Evolutionary conservation across 2,888 invertebrate genomes (phyloP).

Genomic region (Pandemis heparana): DNA sequence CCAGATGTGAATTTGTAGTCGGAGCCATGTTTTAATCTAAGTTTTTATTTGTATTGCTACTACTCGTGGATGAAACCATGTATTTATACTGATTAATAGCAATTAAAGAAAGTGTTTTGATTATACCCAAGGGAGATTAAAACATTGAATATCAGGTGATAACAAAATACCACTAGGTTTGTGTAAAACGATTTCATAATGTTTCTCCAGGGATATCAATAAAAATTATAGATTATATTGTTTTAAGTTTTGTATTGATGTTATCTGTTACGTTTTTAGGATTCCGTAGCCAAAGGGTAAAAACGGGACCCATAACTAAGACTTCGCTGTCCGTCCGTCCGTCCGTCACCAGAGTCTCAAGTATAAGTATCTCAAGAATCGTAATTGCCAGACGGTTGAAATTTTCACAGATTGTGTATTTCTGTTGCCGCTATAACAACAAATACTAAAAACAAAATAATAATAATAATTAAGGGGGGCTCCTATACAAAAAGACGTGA

Average conservation of each 20-base stretch:
- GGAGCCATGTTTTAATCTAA: background rate
- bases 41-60: background rate
- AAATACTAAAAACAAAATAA: too few relatives aligned
- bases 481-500: too few relatives aligned
- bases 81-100: background rate
- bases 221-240: background rate
- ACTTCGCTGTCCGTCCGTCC: background rate
- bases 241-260: too few relatives aligned
- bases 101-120: background rate
- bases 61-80: background rate
- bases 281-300: too few relatives aligned
- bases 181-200: background rate
- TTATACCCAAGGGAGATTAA: background rate
- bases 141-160: background rate
- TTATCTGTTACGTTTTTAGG: too few relatives aligned
- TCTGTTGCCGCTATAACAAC: too few relatives aligned
- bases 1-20: constrained; percentile 2
- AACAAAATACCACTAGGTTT: background rate
- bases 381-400: too few relatives aligned
- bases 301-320: too few relatives aligned
- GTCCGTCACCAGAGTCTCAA: too few relatives aligned
- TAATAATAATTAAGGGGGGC: too few relatives aligned
- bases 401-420: too few relatives aligned
- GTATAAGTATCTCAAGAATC: too few relatives aligned
- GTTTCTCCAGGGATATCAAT: background rate